Conservation (phyloP, 2,113 vertebrate genomes). For the Thomomys bottae region DNA sequence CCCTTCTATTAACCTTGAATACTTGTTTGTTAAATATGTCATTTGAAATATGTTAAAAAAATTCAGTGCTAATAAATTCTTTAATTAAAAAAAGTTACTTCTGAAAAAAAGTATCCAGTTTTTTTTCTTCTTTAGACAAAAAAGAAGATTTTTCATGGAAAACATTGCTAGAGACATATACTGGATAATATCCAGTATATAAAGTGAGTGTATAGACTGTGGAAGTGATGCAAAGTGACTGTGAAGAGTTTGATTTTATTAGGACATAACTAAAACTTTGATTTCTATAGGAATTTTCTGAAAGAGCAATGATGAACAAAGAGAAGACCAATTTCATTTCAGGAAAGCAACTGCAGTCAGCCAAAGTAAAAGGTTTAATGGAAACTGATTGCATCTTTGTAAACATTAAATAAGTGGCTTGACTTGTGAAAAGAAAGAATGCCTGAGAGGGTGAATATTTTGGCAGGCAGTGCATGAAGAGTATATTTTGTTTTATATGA, state of each 20-base stretch:
- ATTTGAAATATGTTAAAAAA: too few species aligned
- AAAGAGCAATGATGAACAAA: conserved; percentile 9
- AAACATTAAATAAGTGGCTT: background rate
- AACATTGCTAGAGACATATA: background rate
- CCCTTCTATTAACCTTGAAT: too few species aligned
- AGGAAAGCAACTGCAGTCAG: background rate
- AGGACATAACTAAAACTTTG: background rate
- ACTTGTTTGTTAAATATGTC: too few species aligned
- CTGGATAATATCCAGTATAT: background rate
- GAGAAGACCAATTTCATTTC: background rate
- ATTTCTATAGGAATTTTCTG: background rate
- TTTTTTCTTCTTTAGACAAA: background rate
- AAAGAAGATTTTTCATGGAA: background rate
- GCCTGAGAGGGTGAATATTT: background rate
- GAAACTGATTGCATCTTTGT: background rate
- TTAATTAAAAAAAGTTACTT: too few species aligned
- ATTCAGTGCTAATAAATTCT: too few species aligned
- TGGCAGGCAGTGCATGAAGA: background rate
- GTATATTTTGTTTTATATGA: background rate
- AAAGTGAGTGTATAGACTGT: too few species aligned
- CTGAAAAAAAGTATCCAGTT: too few species aligned
- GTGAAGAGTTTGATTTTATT: background rate
- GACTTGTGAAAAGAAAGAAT: background rate
- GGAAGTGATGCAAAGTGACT: background rate
- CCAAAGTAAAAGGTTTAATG: background rate